Evolutionary conservation across 2,113 vertebrate species (phyloP).

Genomic region (Heterochromis multidens): DNA sequence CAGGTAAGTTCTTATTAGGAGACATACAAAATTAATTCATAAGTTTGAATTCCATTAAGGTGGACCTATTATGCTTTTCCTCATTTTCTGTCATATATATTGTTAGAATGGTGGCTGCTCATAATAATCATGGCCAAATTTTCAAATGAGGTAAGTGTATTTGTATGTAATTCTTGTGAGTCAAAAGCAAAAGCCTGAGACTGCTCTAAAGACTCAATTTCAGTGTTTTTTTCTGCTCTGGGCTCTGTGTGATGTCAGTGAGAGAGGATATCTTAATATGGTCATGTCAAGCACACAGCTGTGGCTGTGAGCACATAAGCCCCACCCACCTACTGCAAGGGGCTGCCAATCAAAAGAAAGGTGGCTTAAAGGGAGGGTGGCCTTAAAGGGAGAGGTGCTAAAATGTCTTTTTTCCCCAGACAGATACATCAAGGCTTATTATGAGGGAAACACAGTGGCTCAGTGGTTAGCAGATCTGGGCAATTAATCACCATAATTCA

Average conservation of each 20-base stretch:
- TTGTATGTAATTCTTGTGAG: not conserved
- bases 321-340: not conserved
- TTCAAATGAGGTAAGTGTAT: not conserved
- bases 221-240: accelerated
- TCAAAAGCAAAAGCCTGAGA: not conserved
- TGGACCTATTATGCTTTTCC: not conserved
- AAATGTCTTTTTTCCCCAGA: not conserved
- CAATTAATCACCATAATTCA: too few species aligned
- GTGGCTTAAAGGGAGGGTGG: not conserved
- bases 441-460: not conserved
- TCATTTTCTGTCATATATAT: not conserved
- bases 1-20: not conserved
- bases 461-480: not conserved
- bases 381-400: not conserved
- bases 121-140: not conserved
- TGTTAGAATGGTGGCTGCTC: not conserved
- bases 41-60: not conserved
- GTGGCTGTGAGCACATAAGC: not conserved
- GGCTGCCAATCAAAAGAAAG: not conserved
- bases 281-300: not conserved
- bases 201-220: not conserved
- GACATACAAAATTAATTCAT: not conserved
- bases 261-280: not conserved
- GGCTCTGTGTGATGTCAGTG: not conserved
- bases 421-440: not conserved